Conservation (phyloP, 2,113 vertebrate species). For the Chloebia gouldiae region DNA sequence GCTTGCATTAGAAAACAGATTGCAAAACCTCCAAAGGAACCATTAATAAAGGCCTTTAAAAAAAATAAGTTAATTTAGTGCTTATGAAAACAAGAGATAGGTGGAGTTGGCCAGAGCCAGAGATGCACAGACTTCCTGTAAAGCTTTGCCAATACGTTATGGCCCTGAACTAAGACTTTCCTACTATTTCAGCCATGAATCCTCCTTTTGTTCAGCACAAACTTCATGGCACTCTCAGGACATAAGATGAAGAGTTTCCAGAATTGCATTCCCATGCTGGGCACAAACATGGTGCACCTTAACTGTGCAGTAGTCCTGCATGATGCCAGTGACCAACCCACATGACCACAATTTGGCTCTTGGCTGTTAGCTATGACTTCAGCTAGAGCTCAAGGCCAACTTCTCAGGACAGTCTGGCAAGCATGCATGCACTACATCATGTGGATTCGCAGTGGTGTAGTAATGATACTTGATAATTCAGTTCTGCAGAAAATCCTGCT, state of each 20-base stretch:
- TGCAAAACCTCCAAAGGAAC: slow-evolving; percentile 2
- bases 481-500: slow-evolving; percentile 10
- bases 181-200: background rate
- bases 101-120: background rate
- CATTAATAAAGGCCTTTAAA: slow-evolving; percentile 7
- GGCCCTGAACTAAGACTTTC: background rate
- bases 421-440: background rate
- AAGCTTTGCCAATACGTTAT: background rate
- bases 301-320: background rate
- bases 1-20: slow-evolving; percentile 44
- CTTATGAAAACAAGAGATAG: background rate
- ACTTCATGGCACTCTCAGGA: accelerated
- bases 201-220: background rate
- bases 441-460: background rate
- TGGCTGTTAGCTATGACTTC: slow-evolving; percentile 11
- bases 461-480: background rate
- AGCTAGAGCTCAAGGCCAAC: background rate
- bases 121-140: background rate
- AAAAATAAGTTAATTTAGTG: slow-evolving; percentile 10
- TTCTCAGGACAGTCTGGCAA: slow-evolving; percentile 26
- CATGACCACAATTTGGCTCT: background rate
- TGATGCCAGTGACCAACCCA: background rate
- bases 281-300: background rate
- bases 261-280: background rate
- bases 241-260: background rate